Conservation (phyloP, 2,888 invertebrate genomes). For the Drosophila emarginata region DNA sequence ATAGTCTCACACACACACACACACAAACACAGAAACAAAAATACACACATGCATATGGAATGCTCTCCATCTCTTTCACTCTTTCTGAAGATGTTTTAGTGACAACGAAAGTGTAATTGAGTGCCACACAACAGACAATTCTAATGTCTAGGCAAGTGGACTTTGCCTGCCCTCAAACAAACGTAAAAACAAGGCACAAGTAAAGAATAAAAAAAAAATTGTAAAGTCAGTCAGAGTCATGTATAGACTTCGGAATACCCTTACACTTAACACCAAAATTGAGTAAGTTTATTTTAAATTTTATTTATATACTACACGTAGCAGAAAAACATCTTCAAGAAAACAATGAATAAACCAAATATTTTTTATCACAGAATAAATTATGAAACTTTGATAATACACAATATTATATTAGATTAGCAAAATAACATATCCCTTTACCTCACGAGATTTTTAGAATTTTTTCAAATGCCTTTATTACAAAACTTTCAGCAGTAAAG, state of each 20-base stretch:
- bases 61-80: conserved; percentile 16
- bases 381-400: no score
- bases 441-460: no score
- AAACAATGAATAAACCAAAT: no score
- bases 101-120: conserved; percentile 75
- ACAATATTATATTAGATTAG: no score
- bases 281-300: no score
- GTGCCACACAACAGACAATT: conserved; percentile 73
- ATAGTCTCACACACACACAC: conserved; percentile 24
- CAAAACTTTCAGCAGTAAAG: no score
- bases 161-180: conserved; percentile 25
- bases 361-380: no score
- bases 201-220: conserved; percentile 18
- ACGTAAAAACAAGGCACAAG: conserved; percentile 26
- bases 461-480: no score
- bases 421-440: no score
- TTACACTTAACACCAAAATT: no score
- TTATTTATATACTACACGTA: no score
- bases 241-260: background rate
- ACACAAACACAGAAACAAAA: conserved; percentile 20
- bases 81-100: conserved; percentile 64
- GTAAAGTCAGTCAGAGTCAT: background rate
- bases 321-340: no score
- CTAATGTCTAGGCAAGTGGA: conserved; percentile 55
- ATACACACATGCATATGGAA: conserved; percentile 38